phyloP scores from a whole-genome alignment of 2,888 invertebrate genomes.

The Drosophila algonquin region DNA sequence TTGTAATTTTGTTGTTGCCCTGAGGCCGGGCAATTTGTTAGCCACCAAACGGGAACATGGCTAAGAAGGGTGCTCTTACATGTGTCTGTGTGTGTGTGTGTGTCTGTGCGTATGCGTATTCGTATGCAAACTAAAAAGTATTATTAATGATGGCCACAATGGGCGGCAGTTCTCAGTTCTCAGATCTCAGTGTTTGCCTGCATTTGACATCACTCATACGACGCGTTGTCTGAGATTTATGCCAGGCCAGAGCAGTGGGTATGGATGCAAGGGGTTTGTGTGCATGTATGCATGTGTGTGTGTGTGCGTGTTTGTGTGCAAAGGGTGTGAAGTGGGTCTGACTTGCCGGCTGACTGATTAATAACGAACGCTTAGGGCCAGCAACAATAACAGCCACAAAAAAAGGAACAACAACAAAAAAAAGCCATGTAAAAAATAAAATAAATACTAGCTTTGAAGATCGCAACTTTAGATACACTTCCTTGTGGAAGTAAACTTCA shows the following conservation, averaged over 20 bases:
- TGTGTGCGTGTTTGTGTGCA: neutral
- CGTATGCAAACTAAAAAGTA: constrained; percentile 63
- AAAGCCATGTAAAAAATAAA: neutral
- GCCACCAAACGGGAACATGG: neutral
- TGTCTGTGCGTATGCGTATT: neutral
- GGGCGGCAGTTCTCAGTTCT: constrained; percentile 51
- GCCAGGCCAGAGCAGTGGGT: constrained; percentile 2
- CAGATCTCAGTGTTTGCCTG: constrained; percentile 41
- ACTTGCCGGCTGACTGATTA: constrained; percentile 59
- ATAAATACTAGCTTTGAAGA: neutral
- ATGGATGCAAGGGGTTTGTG: neutral
- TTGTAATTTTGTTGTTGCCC: constrained; percentile 56
- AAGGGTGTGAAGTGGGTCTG: constrained; percentile 31
- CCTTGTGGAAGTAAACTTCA: too few relatives aligned
- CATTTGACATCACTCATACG: constrained; percentile 74
- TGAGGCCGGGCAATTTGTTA: constrained; percentile 53
- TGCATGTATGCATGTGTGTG: neutral
- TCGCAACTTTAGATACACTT: neutral
- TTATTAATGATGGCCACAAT: constrained; percentile 69
- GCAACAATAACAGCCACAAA: constrained; percentile 37
- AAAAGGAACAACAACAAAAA: neutral
- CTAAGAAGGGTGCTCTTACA: constrained; percentile 12
- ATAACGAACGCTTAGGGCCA: constrained; percentile 61
- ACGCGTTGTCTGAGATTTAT: constrained; percentile 66
- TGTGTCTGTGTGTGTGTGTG: neutral